phyloP scores from a whole-genome alignment of 2,888 invertebrate genomes.

The Ectemnius cavifrons region DNA sequence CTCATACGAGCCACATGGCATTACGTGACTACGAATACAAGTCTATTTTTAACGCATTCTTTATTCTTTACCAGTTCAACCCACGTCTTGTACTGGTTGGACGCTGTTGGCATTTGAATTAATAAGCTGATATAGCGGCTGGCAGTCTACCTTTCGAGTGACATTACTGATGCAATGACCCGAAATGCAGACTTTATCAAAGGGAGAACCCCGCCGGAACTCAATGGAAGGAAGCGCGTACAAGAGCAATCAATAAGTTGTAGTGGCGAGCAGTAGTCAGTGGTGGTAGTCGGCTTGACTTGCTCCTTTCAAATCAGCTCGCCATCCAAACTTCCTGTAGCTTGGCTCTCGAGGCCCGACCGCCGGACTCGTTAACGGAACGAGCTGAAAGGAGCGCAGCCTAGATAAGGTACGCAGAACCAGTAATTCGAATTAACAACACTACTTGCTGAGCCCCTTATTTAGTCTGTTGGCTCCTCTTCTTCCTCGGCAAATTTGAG shows the following conservation, averaged over 20 bases:
- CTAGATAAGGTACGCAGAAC: background rate
- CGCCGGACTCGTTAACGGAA: constrained; percentile 6
- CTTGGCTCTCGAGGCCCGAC: too few relatives aligned
- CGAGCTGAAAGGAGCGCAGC: background rate
- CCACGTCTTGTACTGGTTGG: too few relatives aligned
- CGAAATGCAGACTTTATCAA: background rate
- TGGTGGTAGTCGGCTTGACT: too few relatives aligned
- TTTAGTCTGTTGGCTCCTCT: too few relatives aligned
- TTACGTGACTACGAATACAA: too few relatives aligned
- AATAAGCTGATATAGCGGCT: too few relatives aligned
- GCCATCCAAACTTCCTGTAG: background rate
- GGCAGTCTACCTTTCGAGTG: too few relatives aligned
- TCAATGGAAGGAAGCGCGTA: background rate
- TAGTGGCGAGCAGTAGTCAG: background rate
- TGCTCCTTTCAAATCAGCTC: background rate
- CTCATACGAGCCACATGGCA: too few relatives aligned
- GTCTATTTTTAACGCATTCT: too few relatives aligned
- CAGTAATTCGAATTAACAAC: constrained; percentile 6
- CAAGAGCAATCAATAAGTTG: background rate
- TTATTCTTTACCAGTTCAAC: too few relatives aligned
- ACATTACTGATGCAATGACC: too few relatives aligned
- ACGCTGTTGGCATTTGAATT: too few relatives aligned
- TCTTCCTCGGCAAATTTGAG: background rate
- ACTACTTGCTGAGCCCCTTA: background rate
- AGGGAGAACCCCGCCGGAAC: background rate